Evolutionary conservation across 1,140 invertebrate genomes (phyloP).

Genomic region (Bombus turneri): DNA sequence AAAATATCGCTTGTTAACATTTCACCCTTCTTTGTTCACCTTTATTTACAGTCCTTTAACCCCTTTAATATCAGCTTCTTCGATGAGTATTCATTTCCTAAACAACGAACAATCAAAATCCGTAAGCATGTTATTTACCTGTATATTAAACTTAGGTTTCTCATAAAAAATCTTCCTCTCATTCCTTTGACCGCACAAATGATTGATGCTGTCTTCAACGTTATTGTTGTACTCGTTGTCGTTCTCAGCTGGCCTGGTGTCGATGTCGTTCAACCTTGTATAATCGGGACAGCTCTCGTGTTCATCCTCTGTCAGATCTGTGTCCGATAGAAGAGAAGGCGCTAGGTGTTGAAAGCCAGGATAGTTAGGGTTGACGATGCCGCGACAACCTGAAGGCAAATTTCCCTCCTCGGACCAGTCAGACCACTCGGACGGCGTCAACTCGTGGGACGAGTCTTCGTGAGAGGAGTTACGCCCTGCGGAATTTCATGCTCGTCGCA

Average conservation of each 20-base stretch:
- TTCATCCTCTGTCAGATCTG: constrained; percentile 83
- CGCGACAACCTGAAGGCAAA: constrained; percentile 79
- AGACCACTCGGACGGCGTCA: constrained; percentile 78
- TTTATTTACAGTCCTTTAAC: no score
- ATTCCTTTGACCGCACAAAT: constrained; percentile 81
- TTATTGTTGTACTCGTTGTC: constrained; percentile 71
- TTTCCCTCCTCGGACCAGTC: constrained; percentile 79
- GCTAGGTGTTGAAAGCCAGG: constrained; percentile 85
- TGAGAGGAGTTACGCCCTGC: constrained; percentile 65
- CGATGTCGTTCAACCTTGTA: constrained; percentile 33
- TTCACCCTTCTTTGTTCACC: no score
- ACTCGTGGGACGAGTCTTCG: constrained; percentile 73
- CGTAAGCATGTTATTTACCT: constrained; percentile 62
- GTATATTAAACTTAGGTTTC: constrained; percentile 84
- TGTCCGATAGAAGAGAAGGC: constrained; percentile 77
- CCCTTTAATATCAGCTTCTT: no score
- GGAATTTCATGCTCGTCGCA: constrained; percentile 52
- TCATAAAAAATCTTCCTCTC: constrained; percentile 85
- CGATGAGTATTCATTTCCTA: no score
- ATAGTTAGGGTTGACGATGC: constrained; percentile 91
- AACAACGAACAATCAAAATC: no score
- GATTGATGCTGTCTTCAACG: constrained; percentile 82
- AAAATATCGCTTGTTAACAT: no score
- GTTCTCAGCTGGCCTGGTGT: constrained; percentile 65
- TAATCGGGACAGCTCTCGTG: constrained; percentile 65